Base-by-base conservation (phyloP, 2,797 vertebrate species). In the Decapterus maruadsi region DNA sequence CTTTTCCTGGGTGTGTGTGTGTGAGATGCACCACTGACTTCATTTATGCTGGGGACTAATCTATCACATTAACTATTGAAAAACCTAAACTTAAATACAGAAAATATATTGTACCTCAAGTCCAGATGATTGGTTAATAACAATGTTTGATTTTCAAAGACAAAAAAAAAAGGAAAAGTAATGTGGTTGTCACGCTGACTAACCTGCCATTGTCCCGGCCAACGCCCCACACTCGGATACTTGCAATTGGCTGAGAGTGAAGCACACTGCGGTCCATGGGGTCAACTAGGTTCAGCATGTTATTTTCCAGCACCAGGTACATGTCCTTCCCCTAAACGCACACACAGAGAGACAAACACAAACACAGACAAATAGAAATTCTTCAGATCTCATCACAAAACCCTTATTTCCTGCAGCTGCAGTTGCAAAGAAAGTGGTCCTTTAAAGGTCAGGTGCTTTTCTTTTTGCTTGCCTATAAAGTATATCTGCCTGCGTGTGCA, bases 221-320 rank as follows among this genome's bases (percentile, higher is more conserved):
- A 68, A 99, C 98, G 0, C 98, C 98, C 98, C 98, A 99, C 45
- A 99, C 98, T 0, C 98, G 94, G 91, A 99, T 99, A 94, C 98
- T 99, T 55, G 97, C 96, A 1, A 99, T 99, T 87, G 97, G 97
- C 93, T 99, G 98, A 0, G 97, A 96, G 84, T 99, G 98, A 74
- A 99, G 96, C 78, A 98, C 95, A 0, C 95, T 95, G 86, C 95
- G 97, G 90, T 98, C 98, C 98, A 99, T 97, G 68, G 98, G 98
- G 91, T 99, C 98, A 4, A 99, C 96, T 78, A 99, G 94, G 94
- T 99, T 98, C 86, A 99, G 92, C 96, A 95, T 96, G 89, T 99
- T 97, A 4, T 99, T 99, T 91, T 99, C 98, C 94, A 99, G 90
- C 73, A 97, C 91, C 71, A 99, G 95, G 90, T 97, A 99, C 98